Evolutionary conservation across 2,113 vertebrate species (phyloP).

Genomic region (Trematocara stigmaticum): DNA sequence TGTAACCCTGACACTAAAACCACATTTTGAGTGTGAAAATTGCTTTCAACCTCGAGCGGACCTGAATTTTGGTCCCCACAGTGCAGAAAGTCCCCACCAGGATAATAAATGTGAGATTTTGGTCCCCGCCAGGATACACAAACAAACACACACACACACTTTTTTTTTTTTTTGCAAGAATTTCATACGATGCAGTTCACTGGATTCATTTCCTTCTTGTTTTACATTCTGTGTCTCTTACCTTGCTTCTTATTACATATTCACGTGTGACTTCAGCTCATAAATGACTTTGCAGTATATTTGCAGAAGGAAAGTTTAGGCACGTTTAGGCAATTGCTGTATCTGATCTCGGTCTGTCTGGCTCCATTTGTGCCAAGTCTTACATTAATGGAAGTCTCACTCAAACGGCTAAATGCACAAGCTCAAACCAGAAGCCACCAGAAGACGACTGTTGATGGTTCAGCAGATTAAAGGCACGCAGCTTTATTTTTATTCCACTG

Average conservation of each 20-base stretch:
- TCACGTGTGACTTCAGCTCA: background rate
- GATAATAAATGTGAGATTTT: fast-evolving
- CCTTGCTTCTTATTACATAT: background rate
- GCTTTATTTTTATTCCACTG: conserved; percentile 14
- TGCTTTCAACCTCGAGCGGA: background rate
- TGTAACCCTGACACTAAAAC: background rate
- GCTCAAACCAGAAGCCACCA: conserved; percentile 5
- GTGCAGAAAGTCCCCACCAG: background rate
- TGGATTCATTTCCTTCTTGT: conserved; percentile 1
- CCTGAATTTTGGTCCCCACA: background rate
- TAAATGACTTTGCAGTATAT: background rate
- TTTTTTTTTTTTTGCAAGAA: background rate
- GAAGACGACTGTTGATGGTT: conserved; percentile 65
- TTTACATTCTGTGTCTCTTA: background rate
- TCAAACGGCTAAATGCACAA: conserved; percentile 4
- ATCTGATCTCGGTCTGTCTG: background rate
- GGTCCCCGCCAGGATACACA: too few species aligned
- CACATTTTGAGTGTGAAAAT: background rate
- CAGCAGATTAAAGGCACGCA: conserved; percentile 52
- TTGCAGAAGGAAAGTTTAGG: background rate
- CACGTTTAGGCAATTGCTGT: background rate
- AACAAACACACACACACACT: too few species aligned
- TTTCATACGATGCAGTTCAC: background rate
- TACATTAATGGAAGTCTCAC: background rate
- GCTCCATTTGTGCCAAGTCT: background rate